Evolutionary conservation across 1,140 invertebrate species (phyloP), one percentile per base, ranked within the genome.

Genomic region (Leptopilina clavipes): DNA sequence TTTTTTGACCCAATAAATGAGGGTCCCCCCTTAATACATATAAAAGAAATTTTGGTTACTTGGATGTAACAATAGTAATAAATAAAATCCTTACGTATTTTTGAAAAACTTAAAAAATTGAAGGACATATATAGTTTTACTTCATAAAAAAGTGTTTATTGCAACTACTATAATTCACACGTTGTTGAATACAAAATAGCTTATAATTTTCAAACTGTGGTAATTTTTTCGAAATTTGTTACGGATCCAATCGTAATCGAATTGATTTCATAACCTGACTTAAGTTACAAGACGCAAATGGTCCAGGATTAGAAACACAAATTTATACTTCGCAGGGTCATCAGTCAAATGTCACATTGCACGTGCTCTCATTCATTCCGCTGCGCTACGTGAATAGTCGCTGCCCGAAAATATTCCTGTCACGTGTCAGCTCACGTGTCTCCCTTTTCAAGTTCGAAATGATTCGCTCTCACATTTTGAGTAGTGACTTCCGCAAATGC

Each of bases 341-440:
- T 88, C 87, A 84, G 88, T 89, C 88, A 89, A 89, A 87, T 77
- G 84, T 82, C 80, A 82, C 10, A 45, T 74, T 78, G 81, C 89
- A 89, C 89, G 89, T 90, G 89, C 80, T 82, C 77, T 86, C 84
- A 89, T 90, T 90, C 86, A 89, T 85, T 84, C 82, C 78, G 79
- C 86, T 88, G 86, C 87, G 82, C 86, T 89, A 87, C 87, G 86
- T 89, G 89, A 90, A 89, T 88, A 88, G 86, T 79, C 78, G 84
- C 76, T 79, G 77, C 73, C 83, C 81, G 80, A 89, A 65, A 89
- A 89, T 89, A 89, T 88, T 87, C 83, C 52, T 44, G 86, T 76
- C 87, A 85, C 87, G 87, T 86, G 86, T 65, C 85, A 31, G 43
- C 71, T 44, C 71, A 70, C 79, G 48, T 72, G 71, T 74, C 37